A percentile compares a stretch with the other conserved stretches of the same genome.
Evolutionary conservation across 64 coral and sea anemone genomes (phyloP).

Genomic region (Anthopleura sola): DNA sequence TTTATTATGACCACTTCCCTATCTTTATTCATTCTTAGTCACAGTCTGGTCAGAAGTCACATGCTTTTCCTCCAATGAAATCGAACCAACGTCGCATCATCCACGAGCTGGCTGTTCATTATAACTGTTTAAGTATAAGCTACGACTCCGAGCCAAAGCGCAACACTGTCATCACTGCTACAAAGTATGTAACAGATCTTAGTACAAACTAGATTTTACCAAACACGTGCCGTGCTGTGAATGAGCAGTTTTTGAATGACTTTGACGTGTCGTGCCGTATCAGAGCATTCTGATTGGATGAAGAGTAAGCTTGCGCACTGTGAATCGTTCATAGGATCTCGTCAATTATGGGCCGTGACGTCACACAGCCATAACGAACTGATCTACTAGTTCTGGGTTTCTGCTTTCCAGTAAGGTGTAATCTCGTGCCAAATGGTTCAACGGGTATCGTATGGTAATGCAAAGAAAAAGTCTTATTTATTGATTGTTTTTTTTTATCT

Average conservation of each 20-base stretch:
- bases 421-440: too few relatives aligned
- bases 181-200: conserved; percentile 47
- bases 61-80: conserved; percentile 87
- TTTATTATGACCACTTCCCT: background rate
- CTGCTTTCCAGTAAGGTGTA: too few relatives aligned
- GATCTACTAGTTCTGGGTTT: too few relatives aligned
- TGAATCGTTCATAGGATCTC: too few relatives aligned
- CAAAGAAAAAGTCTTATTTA: too few relatives aligned
- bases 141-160: conserved; percentile 88
- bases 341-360: too few relatives aligned
- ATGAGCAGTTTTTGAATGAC: background rate
- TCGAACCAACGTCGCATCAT: conserved; percentile 77
- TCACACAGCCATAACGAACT: too few relatives aligned
- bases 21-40: background rate
- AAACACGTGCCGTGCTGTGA: too few relatives aligned
- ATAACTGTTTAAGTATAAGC: conserved; percentile 70
- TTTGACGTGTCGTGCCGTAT: background rate
- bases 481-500: background rate
- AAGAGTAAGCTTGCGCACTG: too few relatives aligned
- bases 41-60: conserved; percentile 39
- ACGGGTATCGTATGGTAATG: too few relatives aligned
- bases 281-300: too few relatives aligned
- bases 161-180: conserved; percentile 89
- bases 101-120: conserved; percentile 80
- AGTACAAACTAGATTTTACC: background rate